Evolutionary conservation across 2,797 vertebrate genomes (phyloP).

Genomic region (Myotis pilosus): DNA sequence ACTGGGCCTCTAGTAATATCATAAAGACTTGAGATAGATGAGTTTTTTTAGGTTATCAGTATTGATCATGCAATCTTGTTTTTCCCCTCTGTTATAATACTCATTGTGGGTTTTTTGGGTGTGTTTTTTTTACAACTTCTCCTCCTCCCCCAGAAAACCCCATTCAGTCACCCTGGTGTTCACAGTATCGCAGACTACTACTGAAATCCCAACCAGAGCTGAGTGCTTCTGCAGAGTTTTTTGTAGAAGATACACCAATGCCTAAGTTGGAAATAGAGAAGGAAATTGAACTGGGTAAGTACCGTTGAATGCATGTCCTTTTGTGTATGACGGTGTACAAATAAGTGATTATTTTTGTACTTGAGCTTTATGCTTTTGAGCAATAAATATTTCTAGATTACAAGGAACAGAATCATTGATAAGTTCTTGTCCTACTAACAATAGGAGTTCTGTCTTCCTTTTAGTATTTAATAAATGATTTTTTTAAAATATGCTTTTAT

Average conservation of each 20-base stretch:
- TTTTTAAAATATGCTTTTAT: too few relatives aligned
- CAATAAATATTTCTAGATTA: neutral
- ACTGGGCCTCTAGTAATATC: neutral
- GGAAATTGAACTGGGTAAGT: conserved; percentile 85
- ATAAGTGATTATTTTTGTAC: conserved; percentile 38
- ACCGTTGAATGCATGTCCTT: neutral
- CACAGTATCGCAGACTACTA: conserved; percentile 80
- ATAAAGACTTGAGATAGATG: neutral
- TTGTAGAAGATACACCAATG: conserved; percentile 79
- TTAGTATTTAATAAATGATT: conserved; percentile 27
- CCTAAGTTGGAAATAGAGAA: conserved; percentile 82
- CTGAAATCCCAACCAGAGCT: conserved; percentile 81
- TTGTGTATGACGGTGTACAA: neutral
- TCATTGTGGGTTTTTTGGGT: neutral
- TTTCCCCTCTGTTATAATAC: neutral
- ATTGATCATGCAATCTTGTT: neutral
- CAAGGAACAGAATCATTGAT: neutral
- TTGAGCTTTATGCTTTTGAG: conserved; percentile 2
- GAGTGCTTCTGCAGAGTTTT: conserved; percentile 76
- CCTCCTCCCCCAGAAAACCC: conserved; percentile 67
- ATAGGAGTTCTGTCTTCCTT: conserved; percentile 20
- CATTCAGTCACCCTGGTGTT: conserved; percentile 65
- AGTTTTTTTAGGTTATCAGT: conserved; percentile 8
- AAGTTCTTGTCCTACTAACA: conserved; percentile 21
- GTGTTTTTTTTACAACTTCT: neutral